A percentile compares a stretch with the other conserved stretches of the same genome.
Evolutionary conservation across 2,797 vertebrate genomes (phyloP).

Genomic region (Cetoscarus ocellatus): DNA sequence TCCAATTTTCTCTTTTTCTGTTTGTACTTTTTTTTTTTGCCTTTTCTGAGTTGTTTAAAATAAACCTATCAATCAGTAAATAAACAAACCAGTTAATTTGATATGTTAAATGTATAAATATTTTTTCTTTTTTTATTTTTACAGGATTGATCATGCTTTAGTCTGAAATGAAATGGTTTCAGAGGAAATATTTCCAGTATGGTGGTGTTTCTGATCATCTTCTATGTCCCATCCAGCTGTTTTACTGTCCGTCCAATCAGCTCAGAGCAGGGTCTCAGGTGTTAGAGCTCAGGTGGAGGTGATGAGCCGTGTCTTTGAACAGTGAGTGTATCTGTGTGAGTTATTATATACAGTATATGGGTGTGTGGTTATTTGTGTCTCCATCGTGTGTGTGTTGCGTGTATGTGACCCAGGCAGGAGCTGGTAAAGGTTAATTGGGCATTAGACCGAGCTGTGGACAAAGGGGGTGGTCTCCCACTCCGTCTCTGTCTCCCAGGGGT

Average conservation of each 20-base stretch:
- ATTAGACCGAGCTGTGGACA: slow-evolving; percentile 78
- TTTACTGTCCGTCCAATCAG: slow-evolving; percentile 18
- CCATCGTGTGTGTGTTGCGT: slow-evolving; percentile 24
- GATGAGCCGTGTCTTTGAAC: slow-evolving; percentile 42
- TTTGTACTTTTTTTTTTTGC: too few relatives aligned
- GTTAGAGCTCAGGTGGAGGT: slow-evolving; percentile 53
- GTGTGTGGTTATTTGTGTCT: slow-evolving; percentile 27
- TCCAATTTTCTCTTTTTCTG: too few relatives aligned
- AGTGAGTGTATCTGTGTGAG: slow-evolving; percentile 17
- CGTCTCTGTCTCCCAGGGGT: slow-evolving; percentile 70
- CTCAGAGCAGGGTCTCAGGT: slow-evolving; percentile 44
- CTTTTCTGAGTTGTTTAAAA: too few relatives aligned
- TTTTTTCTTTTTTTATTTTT: too few relatives aligned
- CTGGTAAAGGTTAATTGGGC: slow-evolving; percentile 88
- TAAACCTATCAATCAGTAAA: too few relatives aligned
- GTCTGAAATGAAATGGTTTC: neutral
- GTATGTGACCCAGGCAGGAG: slow-evolving; percentile 53
- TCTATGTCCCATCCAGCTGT: slow-evolving; percentile 14
- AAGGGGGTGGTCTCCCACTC: slow-evolving; percentile 70
- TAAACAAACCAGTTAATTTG: too few relatives aligned
- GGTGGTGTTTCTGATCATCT: neutral
- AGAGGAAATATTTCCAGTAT: too few relatives aligned
- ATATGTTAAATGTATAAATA: too few relatives aligned
- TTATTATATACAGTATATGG: slow-evolving; percentile 27
- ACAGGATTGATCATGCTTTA: neutral